Evolutionary conservation across 2,113 vertebrate genomes (phyloP).

Genomic region (Leucopsar rothschildi): DNA sequence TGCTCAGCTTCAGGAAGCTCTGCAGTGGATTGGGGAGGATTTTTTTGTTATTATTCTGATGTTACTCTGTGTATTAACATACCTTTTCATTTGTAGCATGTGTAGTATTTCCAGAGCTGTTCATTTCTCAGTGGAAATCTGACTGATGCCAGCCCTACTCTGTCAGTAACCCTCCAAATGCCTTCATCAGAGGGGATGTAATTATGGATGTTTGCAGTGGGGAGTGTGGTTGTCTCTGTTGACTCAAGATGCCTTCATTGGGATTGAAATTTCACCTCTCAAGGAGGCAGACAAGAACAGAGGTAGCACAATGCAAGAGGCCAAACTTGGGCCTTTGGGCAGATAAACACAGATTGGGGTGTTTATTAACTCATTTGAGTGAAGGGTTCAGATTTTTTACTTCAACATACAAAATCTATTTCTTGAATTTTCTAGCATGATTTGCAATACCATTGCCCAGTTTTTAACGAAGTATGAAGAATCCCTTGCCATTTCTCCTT

Average conservation of each 20-base stretch:
- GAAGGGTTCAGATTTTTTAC: not conserved
- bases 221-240: not conserved
- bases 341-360: not conserved
- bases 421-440: not conserved
- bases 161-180: not conserved
- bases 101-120: not conserved
- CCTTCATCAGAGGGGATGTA: not conserved
- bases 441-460: not conserved
- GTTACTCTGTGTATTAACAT: not conserved
- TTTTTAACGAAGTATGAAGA: not conserved
- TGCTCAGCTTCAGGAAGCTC: not conserved
- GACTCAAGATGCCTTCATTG: not conserved
- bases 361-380: not conserved
- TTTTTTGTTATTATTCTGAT: not conserved
- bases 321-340: not conserved
- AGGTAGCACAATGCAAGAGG: not conserved
- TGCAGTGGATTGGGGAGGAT: not conserved
- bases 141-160: not conserved
- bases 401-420: not conserved
- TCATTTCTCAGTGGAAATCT: not conserved
- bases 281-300: not conserved
- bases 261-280: not conserved
- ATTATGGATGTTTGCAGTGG: not conserved
- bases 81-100: not conserved
- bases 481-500: not conserved